Evolutionary conservation across 2,888 invertebrate genomes (phyloP), one percentile per base, ranked within the genome.

Genomic region (Sarcophaga carnaria): DNA sequence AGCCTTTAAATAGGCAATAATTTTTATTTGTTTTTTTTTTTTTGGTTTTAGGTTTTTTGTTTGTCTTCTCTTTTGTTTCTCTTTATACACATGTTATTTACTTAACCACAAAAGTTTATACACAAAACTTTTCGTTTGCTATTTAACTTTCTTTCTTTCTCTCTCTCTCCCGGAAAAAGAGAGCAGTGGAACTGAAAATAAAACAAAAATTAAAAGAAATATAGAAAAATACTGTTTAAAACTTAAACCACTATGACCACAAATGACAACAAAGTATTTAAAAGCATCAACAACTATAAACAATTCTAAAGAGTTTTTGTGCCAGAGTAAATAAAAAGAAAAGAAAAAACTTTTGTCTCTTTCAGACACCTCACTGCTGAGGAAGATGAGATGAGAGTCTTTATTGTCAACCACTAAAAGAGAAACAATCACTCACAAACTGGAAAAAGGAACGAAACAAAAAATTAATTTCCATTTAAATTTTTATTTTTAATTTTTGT

Each of bases 221-320:
- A 37, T 37, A 37, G 37, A 72, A 72, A 72, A 64, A 64, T 63
- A 62, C 70, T 63, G 14, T 80, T 79, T 47, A 12, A 75, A 81
- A 84, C 79, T 79, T 59, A 71, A 84, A 87, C 87, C 87, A 75
- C 83, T 67, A 63, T 83, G 70, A 78, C 87, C 87, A 71, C 87
- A 84, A 84, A 84, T 84, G 87, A 84, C 87, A 87, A 87, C 87
- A 84, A 70, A 83, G 80, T 69, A 47, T 79, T 83, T 83, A 79
- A 71, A 25, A 82, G 49, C 49, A 71, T 27, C 11, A 66, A 25
- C 49, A 66, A 71, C 45, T 78, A 14, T 49, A 37, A 49, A 54
- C 75, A 59, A 49, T 37, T 60, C n/a, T 3, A 67, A 45, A 60
- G 20, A 71, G 17, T 75, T 71, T 71, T 71, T 60, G 37, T 37